These are phyloP conservation scores for Equus przewalskii DNA, from an alignment of 2,113 vertebrate genomes.

Conservation along the genomic window DNA sequence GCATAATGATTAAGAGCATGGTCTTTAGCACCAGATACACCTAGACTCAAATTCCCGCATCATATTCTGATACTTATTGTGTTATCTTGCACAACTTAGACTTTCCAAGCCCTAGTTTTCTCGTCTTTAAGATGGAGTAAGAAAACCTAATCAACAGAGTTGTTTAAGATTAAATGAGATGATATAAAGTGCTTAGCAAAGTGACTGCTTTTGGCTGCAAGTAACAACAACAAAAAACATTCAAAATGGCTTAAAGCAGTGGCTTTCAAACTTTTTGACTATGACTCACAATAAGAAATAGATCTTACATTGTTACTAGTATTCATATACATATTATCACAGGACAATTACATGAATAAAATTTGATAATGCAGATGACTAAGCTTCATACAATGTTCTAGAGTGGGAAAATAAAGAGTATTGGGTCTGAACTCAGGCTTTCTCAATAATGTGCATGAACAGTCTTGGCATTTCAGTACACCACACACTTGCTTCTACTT, in stretches of 20 bases:
- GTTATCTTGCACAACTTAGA: neutral
- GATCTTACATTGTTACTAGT: neutral
- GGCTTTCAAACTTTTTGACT: neutral
- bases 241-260: neutral
- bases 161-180: constrained; percentile 39
- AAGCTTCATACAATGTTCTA: neutral
- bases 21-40: neutral
- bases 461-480: neutral
- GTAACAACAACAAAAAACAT: neutral
- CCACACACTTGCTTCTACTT: neutral
- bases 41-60: neutral
- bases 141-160: neutral
- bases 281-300: neutral
- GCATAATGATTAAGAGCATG: neutral
- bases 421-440: neutral
- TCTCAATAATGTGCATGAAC: neutral
- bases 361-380: neutral
- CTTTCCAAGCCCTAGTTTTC: constrained; percentile 26
- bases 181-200: neutral
- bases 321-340: neutral
- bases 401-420: neutral
- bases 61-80: neutral
- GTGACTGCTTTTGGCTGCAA: neutral
- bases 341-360: neutral
- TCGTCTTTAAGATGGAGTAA: neutral